Conservation (phyloP, 2,888 invertebrate species). For the Blomia tropicalis region DNA sequence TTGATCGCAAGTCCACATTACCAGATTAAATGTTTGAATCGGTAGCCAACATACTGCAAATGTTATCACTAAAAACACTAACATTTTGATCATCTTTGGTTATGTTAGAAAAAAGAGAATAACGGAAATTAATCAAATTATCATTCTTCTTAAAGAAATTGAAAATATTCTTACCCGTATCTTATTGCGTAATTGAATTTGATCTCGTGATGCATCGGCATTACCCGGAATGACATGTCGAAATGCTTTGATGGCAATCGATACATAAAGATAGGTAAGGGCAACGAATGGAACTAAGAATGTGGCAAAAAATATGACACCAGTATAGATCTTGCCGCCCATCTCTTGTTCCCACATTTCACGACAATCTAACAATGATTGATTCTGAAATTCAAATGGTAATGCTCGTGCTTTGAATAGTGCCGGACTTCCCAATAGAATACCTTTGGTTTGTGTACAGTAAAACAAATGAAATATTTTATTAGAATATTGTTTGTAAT, state of each 20-base stretch:
- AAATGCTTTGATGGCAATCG: slow-evolving; percentile 38
- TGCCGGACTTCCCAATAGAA: not conserved
- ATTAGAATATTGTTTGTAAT: not conserved
- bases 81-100: slow-evolving; percentile 24
- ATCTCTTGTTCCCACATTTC: slow-evolving; percentile 18
- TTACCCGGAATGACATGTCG: slow-evolving; percentile 38
- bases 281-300: slow-evolving; percentile 37
- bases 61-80: slow-evolving; percentile 19
- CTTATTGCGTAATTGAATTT: slow-evolving; percentile 33
- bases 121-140: not conserved
- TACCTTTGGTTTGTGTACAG: not conserved
- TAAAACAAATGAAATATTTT: not conserved
- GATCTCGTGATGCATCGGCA: slow-evolving; percentile 37
- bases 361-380: slow-evolving; percentile 15
- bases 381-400: not conserved
- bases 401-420: not conserved
- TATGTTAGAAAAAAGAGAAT: not conserved
- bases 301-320: slow-evolving; percentile 33
- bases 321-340: slow-evolving; percentile 14
- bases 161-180: slow-evolving; percentile 13
- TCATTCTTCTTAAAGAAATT: not conserved
- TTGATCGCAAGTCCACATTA: slow-evolving; percentile 19
- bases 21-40: slow-evolving; percentile 23
- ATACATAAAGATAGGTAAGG: slow-evolving; percentile 37
- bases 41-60: slow-evolving; percentile 25